Evolutionary conservation across 1,140 invertebrate species (phyloP).

Genomic region (Drosophila willistoni): DNA sequence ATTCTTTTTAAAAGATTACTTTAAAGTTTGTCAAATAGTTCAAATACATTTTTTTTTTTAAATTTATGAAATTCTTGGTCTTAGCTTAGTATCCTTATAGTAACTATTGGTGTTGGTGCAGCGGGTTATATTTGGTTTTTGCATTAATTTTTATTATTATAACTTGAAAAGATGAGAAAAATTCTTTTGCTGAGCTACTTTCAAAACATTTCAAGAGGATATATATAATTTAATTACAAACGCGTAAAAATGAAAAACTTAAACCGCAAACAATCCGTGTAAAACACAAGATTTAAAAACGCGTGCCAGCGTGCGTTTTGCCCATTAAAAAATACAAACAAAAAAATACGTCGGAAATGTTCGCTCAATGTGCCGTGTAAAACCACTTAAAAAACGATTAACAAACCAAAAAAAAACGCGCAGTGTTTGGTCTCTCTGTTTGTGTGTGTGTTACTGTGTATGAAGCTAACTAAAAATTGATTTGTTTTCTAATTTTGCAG

Average conservation of each 20-base stretch:
- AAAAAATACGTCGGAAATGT: not conserved
- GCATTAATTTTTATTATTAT: too few species aligned
- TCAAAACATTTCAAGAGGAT: too few species aligned
- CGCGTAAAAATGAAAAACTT: not conserved
- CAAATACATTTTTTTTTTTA: too few species aligned
- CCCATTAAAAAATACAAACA: not conserved
- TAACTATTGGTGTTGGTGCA: too few species aligned
- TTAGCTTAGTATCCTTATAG: too few species aligned
- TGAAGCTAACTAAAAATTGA: not conserved
- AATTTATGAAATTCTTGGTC: too few species aligned
- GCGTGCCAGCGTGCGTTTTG: constrained; percentile 5
- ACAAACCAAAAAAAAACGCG: not conserved
- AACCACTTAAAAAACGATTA: not conserved
- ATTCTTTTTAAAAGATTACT: too few species aligned
- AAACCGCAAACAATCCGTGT: not conserved
- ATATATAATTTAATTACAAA: not conserved
- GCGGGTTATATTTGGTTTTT: too few species aligned
- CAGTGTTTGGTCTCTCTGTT: not conserved
- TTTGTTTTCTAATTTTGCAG: not conserved
- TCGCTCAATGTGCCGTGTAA: not conserved
- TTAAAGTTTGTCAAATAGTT: too few species aligned
- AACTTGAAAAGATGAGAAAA: too few species aligned
- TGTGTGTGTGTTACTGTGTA: not conserved
- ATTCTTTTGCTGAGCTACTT: too few species aligned
- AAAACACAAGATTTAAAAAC: not conserved